phyloP scores from a whole-genome alignment of 2,797 vertebrate species.

The Acanthurus leucopareius region DNA sequence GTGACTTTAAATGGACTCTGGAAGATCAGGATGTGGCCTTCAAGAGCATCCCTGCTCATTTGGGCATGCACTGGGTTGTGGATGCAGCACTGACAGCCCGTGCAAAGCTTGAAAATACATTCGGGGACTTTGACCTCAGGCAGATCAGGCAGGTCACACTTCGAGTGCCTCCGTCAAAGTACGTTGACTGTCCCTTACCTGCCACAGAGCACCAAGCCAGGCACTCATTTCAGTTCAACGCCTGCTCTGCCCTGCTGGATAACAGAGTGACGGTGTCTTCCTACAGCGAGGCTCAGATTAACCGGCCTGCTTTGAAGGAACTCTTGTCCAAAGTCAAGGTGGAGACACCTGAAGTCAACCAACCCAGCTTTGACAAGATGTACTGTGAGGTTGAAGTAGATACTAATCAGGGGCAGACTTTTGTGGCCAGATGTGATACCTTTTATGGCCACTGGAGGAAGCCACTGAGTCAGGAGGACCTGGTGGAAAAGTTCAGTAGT shows the following conservation, averaged over 20 bases:
- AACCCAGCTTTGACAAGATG: constrained; percentile 91
- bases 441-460: constrained; percentile 97
- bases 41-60: constrained; percentile 93
- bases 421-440: constrained; percentile 82
- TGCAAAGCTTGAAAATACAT: constrained; percentile 74
- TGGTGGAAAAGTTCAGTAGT: constrained; percentile 89
- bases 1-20: constrained; percentile 89
- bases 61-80: constrained; percentile 94
- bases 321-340: constrained; percentile 87
- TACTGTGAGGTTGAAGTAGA: constrained; percentile 88
- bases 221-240: constrained; percentile 95
- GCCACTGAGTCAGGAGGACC: constrained; percentile 89
- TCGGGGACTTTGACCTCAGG: constrained; percentile 68
- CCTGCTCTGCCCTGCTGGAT: constrained; percentile 90
- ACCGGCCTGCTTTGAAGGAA: constrained; percentile 80
- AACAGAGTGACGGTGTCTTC: constrained; percentile 84
- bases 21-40: constrained; percentile 92
- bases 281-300: constrained; percentile 79
- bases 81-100: constrained; percentile 88
- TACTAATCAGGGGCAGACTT: constrained; percentile 66
- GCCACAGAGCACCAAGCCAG: constrained; percentile 92
- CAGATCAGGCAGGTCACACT: constrained; percentile 85
- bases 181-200: constrained; percentile 90
- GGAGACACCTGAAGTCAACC: constrained; percentile 88
- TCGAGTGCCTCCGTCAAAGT: constrained; percentile 89